Evolutionary conservation across 30 jellyfish, hydroid and myxozoan genomes (phyloP).

Genomic region (Aurelia aurita): DNA sequence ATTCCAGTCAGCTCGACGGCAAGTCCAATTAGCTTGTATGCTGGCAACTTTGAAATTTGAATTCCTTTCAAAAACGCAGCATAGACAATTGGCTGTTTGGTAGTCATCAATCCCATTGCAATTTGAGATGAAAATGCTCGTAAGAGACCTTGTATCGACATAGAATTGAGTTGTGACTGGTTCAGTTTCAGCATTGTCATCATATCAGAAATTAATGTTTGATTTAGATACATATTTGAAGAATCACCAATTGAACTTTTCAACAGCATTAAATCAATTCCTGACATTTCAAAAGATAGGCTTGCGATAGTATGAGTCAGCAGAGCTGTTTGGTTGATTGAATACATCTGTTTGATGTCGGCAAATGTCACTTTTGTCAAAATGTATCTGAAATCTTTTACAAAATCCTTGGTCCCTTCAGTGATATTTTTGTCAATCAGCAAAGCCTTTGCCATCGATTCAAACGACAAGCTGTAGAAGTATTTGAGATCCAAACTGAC

Average conservation of each 20-base stretch:
- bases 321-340: background rate
- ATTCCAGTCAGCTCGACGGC: slow-evolving; percentile 18
- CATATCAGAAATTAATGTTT: background rate
- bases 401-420: background rate
- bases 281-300: background rate
- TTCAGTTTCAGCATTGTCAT: background rate
- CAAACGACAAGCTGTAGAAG: slow-evolving; percentile 14
- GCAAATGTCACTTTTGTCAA: background rate
- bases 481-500: background rate
- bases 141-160: background rate
- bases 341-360: background rate
- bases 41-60: background rate
- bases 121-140: background rate
- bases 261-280: background rate
- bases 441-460: background rate
- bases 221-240: background rate
- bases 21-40: background rate
- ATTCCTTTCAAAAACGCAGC: slow-evolving; percentile 44
- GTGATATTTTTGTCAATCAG: background rate
- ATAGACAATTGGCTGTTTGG: slow-evolving; percentile 36
- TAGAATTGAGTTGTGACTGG: background rate
- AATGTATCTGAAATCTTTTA: slow-evolving; percentile 24
- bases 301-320: background rate
- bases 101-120: background rate
- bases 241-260: background rate